Percentiles rank a stretch among this genome's conserved stretches.
Evolutionary conservation across 92 coral and sea anemone species (phyloP).

Genomic region (Phenganax stokvisi): DNA sequence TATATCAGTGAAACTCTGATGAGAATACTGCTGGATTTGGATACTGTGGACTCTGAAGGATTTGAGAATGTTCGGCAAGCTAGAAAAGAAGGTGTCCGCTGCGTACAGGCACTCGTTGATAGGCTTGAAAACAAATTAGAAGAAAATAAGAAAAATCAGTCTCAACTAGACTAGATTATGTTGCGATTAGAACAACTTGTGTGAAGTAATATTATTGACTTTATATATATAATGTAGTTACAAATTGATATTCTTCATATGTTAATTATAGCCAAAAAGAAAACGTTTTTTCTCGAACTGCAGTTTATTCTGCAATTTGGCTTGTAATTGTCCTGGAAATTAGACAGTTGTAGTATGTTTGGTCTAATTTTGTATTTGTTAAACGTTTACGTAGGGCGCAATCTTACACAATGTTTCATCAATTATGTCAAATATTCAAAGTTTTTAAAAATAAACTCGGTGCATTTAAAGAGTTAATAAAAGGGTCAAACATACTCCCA

Average conservation of each 20-base stretch:
- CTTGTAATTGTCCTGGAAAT: no score
- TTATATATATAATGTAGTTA: not conserved
- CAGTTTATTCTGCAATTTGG: no score
- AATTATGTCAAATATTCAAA: no score
- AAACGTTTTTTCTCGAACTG: not conserved
- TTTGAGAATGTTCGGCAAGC: constrained; percentile 52
- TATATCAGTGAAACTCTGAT: constrained; percentile 60
- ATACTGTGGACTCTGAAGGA: constrained; percentile 59
- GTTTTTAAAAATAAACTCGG: no score
- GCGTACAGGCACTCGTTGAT: constrained; percentile 46
- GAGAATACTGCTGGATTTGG: constrained; percentile 57
- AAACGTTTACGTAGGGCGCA: no score
- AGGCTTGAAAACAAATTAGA: constrained; percentile 48
- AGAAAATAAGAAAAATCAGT: constrained; percentile 17
- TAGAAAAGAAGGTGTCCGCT: constrained; percentile 56
- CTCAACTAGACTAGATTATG: not conserved
- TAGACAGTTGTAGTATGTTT: no score
- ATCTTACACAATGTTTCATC: no score
- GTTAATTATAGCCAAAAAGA: not conserved
- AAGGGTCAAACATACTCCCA: no score
- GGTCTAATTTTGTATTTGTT: no score
- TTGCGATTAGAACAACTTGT: not conserved
- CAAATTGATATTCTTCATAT: not conserved
- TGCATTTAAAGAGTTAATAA: no score
- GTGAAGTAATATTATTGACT: no score